These are phyloP conservation scores for Hermaeophaga mercurialis DNA, from an alignment of 2,888 invertebrate genomes.

Conservation along the genomic window DNA sequence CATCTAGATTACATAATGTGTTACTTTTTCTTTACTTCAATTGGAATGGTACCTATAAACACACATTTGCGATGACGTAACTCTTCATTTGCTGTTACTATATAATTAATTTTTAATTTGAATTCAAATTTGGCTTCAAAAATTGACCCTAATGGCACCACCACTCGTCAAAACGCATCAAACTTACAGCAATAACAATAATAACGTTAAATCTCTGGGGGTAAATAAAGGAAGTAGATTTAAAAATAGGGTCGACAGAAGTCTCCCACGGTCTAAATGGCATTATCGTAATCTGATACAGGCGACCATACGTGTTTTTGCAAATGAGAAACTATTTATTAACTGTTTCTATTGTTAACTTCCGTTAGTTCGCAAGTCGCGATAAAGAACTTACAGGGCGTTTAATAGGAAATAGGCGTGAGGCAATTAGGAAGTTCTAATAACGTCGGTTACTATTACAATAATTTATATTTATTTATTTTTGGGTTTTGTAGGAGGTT, in stretches of 20 bases:
- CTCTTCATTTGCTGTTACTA: no score
- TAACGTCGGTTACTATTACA: constrained; percentile 25
- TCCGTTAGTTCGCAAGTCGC: constrained; percentile 31
- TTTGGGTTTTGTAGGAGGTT: neutral
- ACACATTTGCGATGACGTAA: no score
- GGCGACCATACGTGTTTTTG: constrained; percentile 55
- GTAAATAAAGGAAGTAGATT: constrained; percentile 35
- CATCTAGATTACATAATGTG: no score
- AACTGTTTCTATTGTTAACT: constrained; percentile 47
- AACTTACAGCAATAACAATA: constrained; percentile 37
- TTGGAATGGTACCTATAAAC: no score
- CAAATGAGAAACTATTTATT: constrained; percentile 57
- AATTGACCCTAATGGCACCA: neutral
- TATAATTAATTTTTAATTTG: neutral
- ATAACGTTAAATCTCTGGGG: constrained; percentile 47
- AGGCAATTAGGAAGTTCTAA: constrained; percentile 31
- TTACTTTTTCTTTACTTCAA: no score
- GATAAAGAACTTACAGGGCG: constrained; percentile 36
- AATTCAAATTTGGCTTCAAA: neutral
- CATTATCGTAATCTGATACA: constrained; percentile 56
- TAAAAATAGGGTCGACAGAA: constrained; percentile 34
- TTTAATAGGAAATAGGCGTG: constrained; percentile 31
- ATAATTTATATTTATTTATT: neutral
- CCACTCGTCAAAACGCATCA: neutral
- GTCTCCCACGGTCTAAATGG: constrained; percentile 52